Base-by-base conservation (phyloP, 2,113 vertebrate genomes). In the Phoxinus phoxinus region DNA sequence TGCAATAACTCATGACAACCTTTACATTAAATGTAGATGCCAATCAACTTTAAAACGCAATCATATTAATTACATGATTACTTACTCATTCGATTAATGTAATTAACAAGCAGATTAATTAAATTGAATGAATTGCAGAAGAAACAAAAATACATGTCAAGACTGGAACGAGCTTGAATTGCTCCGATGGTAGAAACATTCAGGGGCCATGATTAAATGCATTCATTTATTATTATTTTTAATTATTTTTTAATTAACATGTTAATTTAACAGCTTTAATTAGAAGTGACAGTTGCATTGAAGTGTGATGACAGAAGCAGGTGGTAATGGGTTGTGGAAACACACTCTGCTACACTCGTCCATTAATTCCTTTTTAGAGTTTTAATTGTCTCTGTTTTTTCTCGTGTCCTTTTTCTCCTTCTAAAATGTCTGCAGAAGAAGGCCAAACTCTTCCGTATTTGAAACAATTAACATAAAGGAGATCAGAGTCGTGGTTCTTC, bases 291-390 rank as follows among this genome's bases (percentile, higher is more conserved):
- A 8, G 11, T 48, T 7, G 12, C 69, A 17, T 2, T 74, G 12
- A 48, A 71, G 69, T 41, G 37, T 25, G 23, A 73, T 73, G 71
- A 74, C 72, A 74, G 72, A 74, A 74, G n/a, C 72, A 48, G 72
- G 72, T 74, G 72, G 71, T 73, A 46, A 73, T 73, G 37, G 37
- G 7, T 73, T 73, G 23, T 73, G 23, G 21, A 27, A 74, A 74
- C n/a, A 27, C 71, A 41, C 21, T 71, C 32, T 44, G 71, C 71
- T 44, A 23, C 12, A 46, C 41, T 48, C 13, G 6, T 2, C 41
- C 72, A 46, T 74, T 74, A 48, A 73, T 46, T 25, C n/a, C 19
- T 41, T 71, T n/a, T 74, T 6, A 15, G 5, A 25, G 37, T n/a
- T 72, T 41, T 6, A 73, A 73, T 73, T 23, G 37, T 23, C n/a